phyloP scores from a whole-genome alignment of 2,888 invertebrate species.

The Phorcus lineatus region DNA sequence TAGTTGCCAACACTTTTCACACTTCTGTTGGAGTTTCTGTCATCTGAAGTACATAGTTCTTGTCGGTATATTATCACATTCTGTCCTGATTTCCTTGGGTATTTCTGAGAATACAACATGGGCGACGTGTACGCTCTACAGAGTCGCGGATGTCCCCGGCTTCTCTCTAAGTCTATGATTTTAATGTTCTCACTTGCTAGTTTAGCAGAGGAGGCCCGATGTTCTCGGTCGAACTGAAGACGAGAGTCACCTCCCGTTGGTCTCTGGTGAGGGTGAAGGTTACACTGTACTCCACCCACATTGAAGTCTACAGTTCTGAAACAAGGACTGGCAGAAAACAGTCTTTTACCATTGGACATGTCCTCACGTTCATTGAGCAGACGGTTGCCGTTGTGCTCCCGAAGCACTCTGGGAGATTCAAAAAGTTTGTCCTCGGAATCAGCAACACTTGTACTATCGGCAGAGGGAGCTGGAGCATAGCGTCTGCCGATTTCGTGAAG shows the following conservation, averaged over 20 bases:
- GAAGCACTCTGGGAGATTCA: neutral
- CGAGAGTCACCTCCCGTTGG: no score
- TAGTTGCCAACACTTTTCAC: neutral
- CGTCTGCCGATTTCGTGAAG: constrained; percentile 25
- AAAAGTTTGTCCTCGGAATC: neutral
- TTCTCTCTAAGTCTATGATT: neutral
- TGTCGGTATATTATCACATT: constrained; percentile 15
- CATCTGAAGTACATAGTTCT: neutral
- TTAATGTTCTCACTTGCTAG: neutral
- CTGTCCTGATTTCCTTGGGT: neutral
- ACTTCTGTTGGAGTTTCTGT: constrained; percentile 2
- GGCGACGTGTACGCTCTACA: constrained; percentile 15
- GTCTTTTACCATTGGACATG: no score
- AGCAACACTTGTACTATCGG: neutral
- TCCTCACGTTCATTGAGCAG: neutral
- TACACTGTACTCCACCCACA: neutral
- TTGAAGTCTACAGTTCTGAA: neutral
- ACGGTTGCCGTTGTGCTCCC: neutral
- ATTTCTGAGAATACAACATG: constrained; percentile 12
- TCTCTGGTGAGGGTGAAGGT: neutral
- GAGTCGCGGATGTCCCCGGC: neutral
- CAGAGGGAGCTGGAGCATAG: neutral
- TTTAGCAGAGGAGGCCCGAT: neutral
- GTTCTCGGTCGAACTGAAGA: neutral
- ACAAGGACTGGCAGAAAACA: neutral